Conservation (phyloP, 2,113 vertebrate genomes). For the Anguilla rostrata region DNA sequence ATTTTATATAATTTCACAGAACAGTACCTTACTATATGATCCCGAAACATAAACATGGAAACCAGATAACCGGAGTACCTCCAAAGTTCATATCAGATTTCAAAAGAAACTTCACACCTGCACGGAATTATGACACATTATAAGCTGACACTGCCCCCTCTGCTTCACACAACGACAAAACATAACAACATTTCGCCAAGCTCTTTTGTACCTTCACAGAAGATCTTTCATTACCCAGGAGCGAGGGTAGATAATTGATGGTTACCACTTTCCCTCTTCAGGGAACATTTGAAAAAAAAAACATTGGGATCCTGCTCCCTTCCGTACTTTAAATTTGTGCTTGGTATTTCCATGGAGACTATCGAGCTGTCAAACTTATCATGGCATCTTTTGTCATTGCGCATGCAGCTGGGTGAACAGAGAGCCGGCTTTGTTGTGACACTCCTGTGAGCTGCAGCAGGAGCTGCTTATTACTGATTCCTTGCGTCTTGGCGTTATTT, state of each 20-base stretch:
- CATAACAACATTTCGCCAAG: not conserved
- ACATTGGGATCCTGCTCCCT: not conserved
- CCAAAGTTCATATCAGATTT: not conserved
- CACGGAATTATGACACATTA: not conserved
- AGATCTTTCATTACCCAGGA: not conserved
- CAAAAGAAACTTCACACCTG: not conserved
- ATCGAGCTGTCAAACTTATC: not conserved
- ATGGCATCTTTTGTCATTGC: not conserved
- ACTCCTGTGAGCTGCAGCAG: not conserved
- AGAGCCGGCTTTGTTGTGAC: not conserved
- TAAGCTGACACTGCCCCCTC: not conserved
- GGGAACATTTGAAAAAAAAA: not conserved
- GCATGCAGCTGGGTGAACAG: not conserved
- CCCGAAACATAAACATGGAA: not conserved
- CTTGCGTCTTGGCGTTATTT: conserved; percentile 19
- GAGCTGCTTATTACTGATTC: conserved; percentile 12
- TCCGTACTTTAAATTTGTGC: not conserved
- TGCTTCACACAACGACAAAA: not conserved
- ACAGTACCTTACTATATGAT: not conserved
- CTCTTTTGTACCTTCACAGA: not conserved
- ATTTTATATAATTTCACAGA: not conserved
- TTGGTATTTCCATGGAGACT: conserved; percentile 12
- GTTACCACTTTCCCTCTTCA: not conserved
- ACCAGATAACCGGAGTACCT: not conserved
- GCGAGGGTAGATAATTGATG: not conserved